Conservation (phyloP, 2,888 invertebrate genomes). For the Phania funesta region DNA sequence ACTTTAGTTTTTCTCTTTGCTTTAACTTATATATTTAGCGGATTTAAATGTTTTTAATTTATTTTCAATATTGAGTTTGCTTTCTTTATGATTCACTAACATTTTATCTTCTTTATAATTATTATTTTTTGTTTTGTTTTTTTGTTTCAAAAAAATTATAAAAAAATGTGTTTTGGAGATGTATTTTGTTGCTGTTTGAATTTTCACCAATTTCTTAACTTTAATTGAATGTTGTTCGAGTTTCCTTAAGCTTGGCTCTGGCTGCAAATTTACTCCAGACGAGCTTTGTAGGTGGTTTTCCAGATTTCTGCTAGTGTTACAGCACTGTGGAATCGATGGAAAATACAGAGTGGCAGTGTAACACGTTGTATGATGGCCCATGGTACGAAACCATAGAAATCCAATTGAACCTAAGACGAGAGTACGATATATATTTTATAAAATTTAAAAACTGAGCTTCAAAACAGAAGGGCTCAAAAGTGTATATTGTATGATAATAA, state of each 20-base stretch:
- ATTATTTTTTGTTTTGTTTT: too few relatives aligned
- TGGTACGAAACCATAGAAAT: constrained; percentile 95
- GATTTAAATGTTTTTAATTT: constrained; percentile 27
- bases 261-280: constrained; percentile 86
- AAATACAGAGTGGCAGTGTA: constrained; percentile 96
- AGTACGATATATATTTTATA: background rate
- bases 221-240: constrained; percentile 58
- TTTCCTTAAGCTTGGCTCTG: constrained; percentile 7
- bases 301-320: constrained; percentile 97
- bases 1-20: constrained; percentile 27
- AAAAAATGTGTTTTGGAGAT: constrained; percentile 36
- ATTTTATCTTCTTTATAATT: constrained; percentile 40
- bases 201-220: constrained; percentile 56
- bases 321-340: constrained; percentile 97
- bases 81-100: constrained; percentile 62
- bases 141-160: constrained; percentile 43
- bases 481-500: too few relatives aligned
- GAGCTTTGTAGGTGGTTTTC: constrained; percentile 96
- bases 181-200: constrained; percentile 24
- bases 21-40: constrained; percentile 55
- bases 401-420: constrained; percentile 85
- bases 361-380: constrained; percentile 97
- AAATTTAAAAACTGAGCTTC: too few relatives aligned
- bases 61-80: constrained; percentile 39
- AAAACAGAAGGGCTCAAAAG: background rate